Evolutionary conservation across 2,797 vertebrate species (phyloP).

Genomic region (Masticophis lateralis): DNA sequence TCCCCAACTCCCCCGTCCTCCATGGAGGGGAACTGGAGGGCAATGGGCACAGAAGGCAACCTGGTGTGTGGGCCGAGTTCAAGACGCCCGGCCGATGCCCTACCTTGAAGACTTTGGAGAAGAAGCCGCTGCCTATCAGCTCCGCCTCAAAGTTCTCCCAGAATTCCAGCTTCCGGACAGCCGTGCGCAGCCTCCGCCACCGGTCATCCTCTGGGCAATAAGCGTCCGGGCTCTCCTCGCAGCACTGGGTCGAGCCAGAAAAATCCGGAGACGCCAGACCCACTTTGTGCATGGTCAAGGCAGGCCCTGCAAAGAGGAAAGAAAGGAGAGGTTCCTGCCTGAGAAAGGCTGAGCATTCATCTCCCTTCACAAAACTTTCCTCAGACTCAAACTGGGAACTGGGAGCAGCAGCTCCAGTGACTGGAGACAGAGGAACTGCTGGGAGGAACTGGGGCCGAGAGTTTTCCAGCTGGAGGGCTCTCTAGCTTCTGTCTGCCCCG

Average conservation of each 20-base stretch:
- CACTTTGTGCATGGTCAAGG: constrained; percentile 51
- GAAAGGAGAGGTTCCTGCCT: neutral
- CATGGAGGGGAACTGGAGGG: neutral
- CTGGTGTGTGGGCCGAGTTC: neutral
- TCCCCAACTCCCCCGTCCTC: neutral
- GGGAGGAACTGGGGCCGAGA: neutral
- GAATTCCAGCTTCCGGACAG: constrained; percentile 84
- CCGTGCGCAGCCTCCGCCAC: constrained; percentile 80
- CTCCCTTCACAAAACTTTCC: neutral
- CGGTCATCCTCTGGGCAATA: constrained; percentile 78
- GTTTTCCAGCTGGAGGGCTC: neutral
- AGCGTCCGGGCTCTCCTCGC: constrained; percentile 73
- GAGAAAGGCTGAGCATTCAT: rapidly evolving
- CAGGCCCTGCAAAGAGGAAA: constrained; percentile 21
- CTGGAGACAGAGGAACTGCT: neutral
- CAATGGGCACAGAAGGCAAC: neutral
- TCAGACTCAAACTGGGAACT: neutral
- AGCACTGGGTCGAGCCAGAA: constrained; percentile 31
- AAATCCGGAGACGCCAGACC: constrained; percentile 38
- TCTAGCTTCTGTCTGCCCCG: neutral
- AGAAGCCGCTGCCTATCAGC: constrained; percentile 85
- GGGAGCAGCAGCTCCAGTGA: neutral
- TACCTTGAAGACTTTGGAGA: constrained; percentile 90
- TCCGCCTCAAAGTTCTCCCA: constrained; percentile 84
- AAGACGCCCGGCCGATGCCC: neutral